Evolutionary conservation across 2,888 invertebrate genomes (phyloP), one percentile per base, ranked within the genome.

Genomic region (Drepana falcataria): DNA sequence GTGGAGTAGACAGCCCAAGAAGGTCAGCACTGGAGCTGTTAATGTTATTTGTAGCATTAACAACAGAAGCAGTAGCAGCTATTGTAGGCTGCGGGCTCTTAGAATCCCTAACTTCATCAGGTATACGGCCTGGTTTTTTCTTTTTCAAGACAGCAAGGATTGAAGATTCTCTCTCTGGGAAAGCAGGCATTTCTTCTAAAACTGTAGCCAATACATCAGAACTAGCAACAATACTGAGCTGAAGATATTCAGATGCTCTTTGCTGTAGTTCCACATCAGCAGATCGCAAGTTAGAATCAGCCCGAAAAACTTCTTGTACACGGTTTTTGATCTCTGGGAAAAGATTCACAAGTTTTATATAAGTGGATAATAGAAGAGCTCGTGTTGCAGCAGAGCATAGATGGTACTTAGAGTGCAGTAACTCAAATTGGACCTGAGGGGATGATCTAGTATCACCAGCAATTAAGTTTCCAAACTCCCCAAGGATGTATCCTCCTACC

Each of bases 121-220:
- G 97, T 63, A 98, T 96, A 60, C 98, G 94, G 0, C 97, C 98
- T 1, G 99, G 99, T 79, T 99, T 98, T 91, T 99, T 99, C 92
- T 99, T 99, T 91, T 99, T 99, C 73, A 99, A 91, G 64, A 99
- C 99, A 53, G 98, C 98, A 66, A 99, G 91, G 73, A 99, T 98
- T 9, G 98, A 98, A 59, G 98, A 99, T 88, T 99, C 99, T 66
- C 99, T 93, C 88, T 99, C 99, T 3, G 99, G 98, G 91, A 99
- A 99, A 53, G 99, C 99, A 61, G 99, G 99, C 99, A 99, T 99
- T 92, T 99, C 99, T 92, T 99, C 99, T 66, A 99, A 91, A 53
- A 99, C 99, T 53, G 99, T 99, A 35, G 99, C 99, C 93, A 99
- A 91, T 57, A 99, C 99, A 93, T 99, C 99, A 55, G 98, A 95